phyloP scores from a whole-genome alignment of 2,113 vertebrate genomes.

The Mormoops blainvillei region DNA sequence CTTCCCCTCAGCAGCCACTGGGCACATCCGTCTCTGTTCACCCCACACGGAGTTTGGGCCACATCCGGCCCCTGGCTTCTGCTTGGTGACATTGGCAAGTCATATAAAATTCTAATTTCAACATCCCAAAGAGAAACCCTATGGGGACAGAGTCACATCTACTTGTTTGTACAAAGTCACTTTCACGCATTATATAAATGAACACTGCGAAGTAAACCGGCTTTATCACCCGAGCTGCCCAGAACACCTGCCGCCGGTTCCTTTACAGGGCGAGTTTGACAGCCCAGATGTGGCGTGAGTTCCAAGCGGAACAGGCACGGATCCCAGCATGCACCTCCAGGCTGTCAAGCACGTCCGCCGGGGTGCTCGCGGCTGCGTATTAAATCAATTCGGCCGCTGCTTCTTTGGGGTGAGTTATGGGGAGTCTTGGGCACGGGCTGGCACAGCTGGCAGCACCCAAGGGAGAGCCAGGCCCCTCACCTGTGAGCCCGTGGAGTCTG shows the following conservation, averaged over 20 bases:
- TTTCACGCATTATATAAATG: neutral
- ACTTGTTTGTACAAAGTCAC: neutral
- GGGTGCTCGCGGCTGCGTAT: neutral
- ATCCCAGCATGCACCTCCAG: neutral
- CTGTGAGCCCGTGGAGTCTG: neutral
- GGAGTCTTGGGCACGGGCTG: neutral
- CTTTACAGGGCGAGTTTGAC: neutral
- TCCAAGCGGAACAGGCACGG: neutral
- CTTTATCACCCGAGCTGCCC: accelerated
- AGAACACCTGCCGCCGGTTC: neutral
- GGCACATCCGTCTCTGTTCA: neutral
- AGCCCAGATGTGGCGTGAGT: neutral
- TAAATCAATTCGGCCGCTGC: too few relatives aligned
- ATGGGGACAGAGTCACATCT: neutral
- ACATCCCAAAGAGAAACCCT: neutral
- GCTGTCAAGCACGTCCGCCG: neutral
- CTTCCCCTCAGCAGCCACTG: too few relatives aligned
- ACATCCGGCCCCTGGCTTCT: neutral
- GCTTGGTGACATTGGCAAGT: neutral
- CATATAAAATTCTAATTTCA: neutral
- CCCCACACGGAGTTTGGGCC: neutral
- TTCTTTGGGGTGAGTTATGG: too few relatives aligned
- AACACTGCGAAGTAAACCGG: neutral
- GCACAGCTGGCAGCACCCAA: neutral
- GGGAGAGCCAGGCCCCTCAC: neutral